A percentile compares a stretch with the other conserved stretches of the same genome.
These are phyloP conservation scores for Orchesella flavescens DNA, from an alignment of 2,888 invertebrate species.

Conservation along the genomic window DNA sequence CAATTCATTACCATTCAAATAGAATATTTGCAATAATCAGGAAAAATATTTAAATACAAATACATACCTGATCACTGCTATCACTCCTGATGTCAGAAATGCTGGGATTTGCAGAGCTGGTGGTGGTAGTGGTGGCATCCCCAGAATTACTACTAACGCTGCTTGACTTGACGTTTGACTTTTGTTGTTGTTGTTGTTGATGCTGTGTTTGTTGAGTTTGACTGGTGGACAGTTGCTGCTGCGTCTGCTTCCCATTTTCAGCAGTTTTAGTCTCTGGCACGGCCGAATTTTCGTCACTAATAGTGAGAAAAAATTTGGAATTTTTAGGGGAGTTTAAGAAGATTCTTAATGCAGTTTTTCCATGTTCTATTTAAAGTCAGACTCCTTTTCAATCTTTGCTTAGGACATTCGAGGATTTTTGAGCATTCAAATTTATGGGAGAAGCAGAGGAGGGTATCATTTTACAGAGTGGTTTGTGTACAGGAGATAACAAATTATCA, in stretches of 20 bases:
- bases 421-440: too few relatives aligned
- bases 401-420: too few relatives aligned
- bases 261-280: conserved; percentile 34
- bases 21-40: conserved; percentile 20
- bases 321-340: too few relatives aligned
- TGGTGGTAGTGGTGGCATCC: neutral
- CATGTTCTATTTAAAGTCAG: too few relatives aligned
- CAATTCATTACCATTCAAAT: conserved; percentile 18
- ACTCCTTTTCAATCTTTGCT: too few relatives aligned
- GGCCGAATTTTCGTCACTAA: conserved; percentile 22
- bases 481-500: too few relatives aligned
- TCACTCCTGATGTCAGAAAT: neutral
- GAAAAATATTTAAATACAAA: conserved; percentile 35
- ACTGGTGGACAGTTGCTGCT: conserved; percentile 33
- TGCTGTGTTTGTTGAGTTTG: conserved; percentile 41
- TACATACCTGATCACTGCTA: conserved; percentile 57
- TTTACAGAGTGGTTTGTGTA: too few relatives aligned
- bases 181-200: conserved; percentile 29
- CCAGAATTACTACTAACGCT: neutral
- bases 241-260: conserved; percentile 45
- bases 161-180: conserved; percentile 57
- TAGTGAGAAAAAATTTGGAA: too few relatives aligned
- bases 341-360: too few relatives aligned
- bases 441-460: too few relatives aligned
- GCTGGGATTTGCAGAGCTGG: conserved; percentile 4